phyloP scores from a whole-genome alignment of 37 sponge, comb jelly and placozoan genomes.

The Corticium candelabrum region DNA sequence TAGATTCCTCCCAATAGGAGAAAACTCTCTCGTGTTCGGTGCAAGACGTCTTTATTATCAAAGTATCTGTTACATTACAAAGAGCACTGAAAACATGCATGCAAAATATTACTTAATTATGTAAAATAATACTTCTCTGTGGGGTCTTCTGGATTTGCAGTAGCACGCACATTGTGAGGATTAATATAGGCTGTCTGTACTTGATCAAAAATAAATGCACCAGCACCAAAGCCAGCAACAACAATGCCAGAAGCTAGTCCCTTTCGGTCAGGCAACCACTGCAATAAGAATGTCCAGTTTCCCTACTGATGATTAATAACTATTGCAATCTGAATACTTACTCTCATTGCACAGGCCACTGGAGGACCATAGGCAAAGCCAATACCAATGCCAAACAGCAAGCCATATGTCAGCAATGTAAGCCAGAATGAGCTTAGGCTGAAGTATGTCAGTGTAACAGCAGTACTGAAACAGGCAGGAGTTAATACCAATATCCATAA shows the following conservation, averaged over 20 bases:
- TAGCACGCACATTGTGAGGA: conserved; percentile 38
- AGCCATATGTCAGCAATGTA: conserved; percentile 63
- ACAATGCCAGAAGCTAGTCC: conserved; percentile 75
- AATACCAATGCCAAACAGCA: conserved; percentile 67
- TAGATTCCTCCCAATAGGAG: conserved; percentile 57
- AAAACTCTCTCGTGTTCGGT: conserved; percentile 55
- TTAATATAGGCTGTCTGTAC: conserved; percentile 63
- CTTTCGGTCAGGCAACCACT: conserved; percentile 74
- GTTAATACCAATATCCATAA: neutral
- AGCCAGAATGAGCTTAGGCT: conserved; percentile 6
- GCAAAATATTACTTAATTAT: too few species aligned
- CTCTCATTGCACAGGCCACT: conserved; percentile 50
- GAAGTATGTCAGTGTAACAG: conserved; percentile 1
- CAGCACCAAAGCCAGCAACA: conserved; percentile 78
- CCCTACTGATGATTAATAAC: neutral
- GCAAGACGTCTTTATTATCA: conserved; percentile 37
- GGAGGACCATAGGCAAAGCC: conserved; percentile 74
- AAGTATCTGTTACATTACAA: conserved; percentile 13
- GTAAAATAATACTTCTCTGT: neutral
- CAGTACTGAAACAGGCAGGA: neutral
- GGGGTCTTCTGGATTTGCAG: neutral
- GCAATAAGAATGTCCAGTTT: conserved; percentile 19
- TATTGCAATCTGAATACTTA: neutral
- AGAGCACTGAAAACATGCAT: neutral
- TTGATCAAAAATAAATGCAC: conserved; percentile 54